Conservation (phyloP, 2,888 invertebrate species). For the Serrognathus titanus region DNA sequence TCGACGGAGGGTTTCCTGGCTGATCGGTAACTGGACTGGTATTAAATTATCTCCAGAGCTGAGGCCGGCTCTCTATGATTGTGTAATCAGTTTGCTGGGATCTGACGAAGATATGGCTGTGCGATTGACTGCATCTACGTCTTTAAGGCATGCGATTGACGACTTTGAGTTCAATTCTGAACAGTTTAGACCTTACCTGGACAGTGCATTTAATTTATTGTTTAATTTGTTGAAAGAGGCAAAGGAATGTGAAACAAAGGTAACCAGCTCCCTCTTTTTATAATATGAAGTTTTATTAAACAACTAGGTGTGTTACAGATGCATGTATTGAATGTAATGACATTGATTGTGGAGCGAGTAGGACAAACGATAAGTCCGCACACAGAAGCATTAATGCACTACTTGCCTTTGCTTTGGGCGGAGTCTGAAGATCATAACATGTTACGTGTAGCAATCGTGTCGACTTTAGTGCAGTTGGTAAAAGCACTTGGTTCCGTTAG, state of each 20-base stretch:
- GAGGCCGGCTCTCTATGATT: conserved; percentile 77
- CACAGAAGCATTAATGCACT: conserved; percentile 69
- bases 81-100: conserved; percentile 69
- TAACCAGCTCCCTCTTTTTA: conserved; percentile 35
- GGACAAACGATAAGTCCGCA: conserved; percentile 71
- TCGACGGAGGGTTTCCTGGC: conserved; percentile 77
- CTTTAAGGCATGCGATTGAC: conserved; percentile 79
- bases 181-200: conserved; percentile 80
- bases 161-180: conserved; percentile 90
- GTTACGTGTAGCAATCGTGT: conserved; percentile 86
- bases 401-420: conserved; percentile 84
- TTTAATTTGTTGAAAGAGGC: conserved; percentile 84
- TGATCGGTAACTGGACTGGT: conserved; percentile 77
- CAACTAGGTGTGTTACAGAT: conserved; percentile 55
- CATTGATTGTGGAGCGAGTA: conserved; percentile 84
- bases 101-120: conserved; percentile 84
- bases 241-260: conserved; percentile 89
- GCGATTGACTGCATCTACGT: conserved; percentile 79
- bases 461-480: conserved; percentile 81
- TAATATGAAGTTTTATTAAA: neutral
- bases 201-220: conserved; percentile 72
- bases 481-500: conserved; percentile 63
- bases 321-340: conserved; percentile 86
- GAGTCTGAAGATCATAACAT: conserved; percentile 85
- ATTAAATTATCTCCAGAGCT: conserved; percentile 78